Base-by-base conservation (phyloP, 1,140 invertebrate species). In the Samia ricini region DNA sequence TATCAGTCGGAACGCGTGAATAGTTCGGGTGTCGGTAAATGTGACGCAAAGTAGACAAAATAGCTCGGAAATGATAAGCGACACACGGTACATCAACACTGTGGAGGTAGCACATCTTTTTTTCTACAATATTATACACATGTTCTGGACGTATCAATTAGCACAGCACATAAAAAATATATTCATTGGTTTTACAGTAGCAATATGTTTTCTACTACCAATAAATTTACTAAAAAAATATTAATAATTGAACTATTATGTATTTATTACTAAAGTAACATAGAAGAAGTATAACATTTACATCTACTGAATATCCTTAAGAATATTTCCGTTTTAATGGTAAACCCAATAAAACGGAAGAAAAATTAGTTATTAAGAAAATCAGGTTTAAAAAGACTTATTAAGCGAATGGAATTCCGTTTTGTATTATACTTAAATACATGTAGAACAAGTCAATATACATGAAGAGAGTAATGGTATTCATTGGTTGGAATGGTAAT, bases 401-500 rank as follows among this genome's bases (percentile, higher is more conserved):
- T 42, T 8, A 42, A 15, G n/a, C 33, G 33, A 42, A 42, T 1
- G 33, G 8, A 26, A 26, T 26, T 26, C 3, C 3, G 26, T 26
- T 26, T 26, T 26, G 26, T 26, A n/a, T n/a, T n/a, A n/a, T n/a
- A 26, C 26, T 4, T 26, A 26, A 42, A 58, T 8, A 36, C 42
- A 54, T 48, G 55, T 58, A 57, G 50, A 57, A 22, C 49, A 22
- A 52, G 24, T 29, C 0, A 42, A 42, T 15, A 42, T 50, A 51
- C 26, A 57, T 6, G 15, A 60, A 66, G 71, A 76, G 64, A 81
- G 71, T 69, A 71, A 75, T 83, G 78, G 85, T 82, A 86, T 88
- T 89, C 84, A 86, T 87, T 79, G 83, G 76, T 75, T 78, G 79
- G 83, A 84, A 85, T 85, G 86, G 82, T 77, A 86, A 83, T 79